Percentiles rank a stretch among this genome's conserved stretches.
Evolutionary conservation across 1,140 invertebrate genomes (phyloP).

Genomic region (Rhopalosiphum padi): DNA sequence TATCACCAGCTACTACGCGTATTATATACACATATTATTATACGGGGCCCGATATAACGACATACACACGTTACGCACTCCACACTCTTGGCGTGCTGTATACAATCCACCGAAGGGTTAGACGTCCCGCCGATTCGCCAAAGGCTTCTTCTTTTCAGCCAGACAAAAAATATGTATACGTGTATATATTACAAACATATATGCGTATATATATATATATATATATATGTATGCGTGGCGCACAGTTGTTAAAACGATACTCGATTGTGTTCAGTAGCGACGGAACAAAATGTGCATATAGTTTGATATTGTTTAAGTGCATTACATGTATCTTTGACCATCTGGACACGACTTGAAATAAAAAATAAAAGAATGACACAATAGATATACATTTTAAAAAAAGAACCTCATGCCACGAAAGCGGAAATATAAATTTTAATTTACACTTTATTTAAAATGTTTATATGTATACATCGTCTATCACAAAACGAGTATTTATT

Average conservation of each 20-base stretch:
- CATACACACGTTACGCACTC: neutral
- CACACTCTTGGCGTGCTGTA: neutral
- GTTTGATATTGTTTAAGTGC: neutral
- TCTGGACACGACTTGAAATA: neutral
- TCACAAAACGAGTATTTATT: neutral
- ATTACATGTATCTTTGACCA: neutral
- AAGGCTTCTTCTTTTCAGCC: constrained; percentile 30
- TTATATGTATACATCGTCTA: neutral
- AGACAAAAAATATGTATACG: neutral
- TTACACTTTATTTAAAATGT: neutral
- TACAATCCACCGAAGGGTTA: constrained; percentile 23
- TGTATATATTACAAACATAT: too few species aligned
- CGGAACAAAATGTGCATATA: constrained; percentile 21
- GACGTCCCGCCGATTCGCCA: constrained; percentile 40
- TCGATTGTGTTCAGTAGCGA: neutral
- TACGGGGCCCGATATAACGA: neutral
- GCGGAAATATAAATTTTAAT: neutral
- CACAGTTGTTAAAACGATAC: constrained; percentile 20
- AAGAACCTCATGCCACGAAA: neutral
- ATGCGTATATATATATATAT: neutral
- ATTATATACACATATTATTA: neutral
- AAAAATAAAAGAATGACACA: neutral
- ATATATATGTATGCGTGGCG: neutral
- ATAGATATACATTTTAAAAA: neutral
- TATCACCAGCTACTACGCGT: neutral